Conservation (phyloP, 2,797 vertebrate genomes). For the Anomalospiza imberbis region DNA sequence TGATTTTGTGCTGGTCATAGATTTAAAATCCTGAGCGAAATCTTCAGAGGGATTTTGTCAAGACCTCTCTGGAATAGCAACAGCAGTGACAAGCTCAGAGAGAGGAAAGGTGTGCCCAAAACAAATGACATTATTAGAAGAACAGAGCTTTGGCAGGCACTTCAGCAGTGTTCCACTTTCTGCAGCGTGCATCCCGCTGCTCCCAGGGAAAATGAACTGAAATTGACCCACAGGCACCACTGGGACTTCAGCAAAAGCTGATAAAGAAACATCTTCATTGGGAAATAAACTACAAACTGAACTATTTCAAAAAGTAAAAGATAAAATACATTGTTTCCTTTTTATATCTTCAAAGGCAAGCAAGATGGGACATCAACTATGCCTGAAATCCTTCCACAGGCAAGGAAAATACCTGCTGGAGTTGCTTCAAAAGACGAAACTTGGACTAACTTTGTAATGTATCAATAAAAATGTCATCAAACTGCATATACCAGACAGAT, state of each 20-base stretch:
- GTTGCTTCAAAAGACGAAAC: constrained; percentile 42
- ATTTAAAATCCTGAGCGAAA: neutral
- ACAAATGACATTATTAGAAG: neutral
- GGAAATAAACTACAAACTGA: neutral
- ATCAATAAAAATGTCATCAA: constrained; percentile 54
- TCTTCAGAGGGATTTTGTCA: neutral
- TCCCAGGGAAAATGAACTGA: constrained; percentile 15
- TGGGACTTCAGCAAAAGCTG: neutral
- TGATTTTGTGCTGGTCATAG: neutral
- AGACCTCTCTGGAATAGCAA: neutral
- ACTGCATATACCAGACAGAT: neutral
- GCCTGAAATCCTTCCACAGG: constrained; percentile 22
- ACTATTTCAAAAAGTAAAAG: neutral
- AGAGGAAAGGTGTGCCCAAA: neutral
- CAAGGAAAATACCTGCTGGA: constrained; percentile 13
- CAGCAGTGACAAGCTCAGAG: neutral
- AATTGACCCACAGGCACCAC: neutral
- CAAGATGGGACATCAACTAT: constrained; percentile 10
- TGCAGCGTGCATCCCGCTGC: neutral
- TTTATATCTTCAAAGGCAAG: constrained; percentile 11
- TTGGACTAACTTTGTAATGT: constrained; percentile 31
- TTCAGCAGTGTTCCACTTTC: neutral
- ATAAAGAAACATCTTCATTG: constrained; percentile 13
- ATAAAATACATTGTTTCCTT: constrained; percentile 41
- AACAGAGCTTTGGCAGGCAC: neutral